Conservation (phyloP, 2,888 invertebrate species). For the Halictus ligatus region DNA sequence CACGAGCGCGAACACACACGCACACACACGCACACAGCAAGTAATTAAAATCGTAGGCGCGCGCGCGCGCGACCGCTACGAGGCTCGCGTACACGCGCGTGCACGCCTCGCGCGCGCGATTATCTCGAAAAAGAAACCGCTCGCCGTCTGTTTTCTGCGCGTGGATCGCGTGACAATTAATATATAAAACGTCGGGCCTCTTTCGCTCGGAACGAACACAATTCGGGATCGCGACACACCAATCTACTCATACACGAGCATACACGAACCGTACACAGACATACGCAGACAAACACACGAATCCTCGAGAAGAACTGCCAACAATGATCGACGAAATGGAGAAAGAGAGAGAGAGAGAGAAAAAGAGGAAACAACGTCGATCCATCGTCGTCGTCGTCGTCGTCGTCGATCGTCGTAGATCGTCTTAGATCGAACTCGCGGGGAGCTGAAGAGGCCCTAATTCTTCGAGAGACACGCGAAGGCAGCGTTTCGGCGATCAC, state of each 20-base stretch:
- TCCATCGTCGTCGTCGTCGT: neutral
- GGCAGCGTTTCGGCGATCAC: constrained; percentile 1
- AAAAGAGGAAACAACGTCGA: neutral
- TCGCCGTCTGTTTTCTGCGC: constrained; percentile 23
- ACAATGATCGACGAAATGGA: neutral
- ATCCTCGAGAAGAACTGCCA: constrained; percentile 22
- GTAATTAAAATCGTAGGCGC: constrained; percentile 61
- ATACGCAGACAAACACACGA: neutral
- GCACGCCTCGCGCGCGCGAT: constrained; percentile 38
- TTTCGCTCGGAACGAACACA: constrained; percentile 9
- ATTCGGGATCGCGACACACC: constrained; percentile 16
- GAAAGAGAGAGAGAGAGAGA: neutral
- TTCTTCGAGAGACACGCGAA: constrained; percentile 9
- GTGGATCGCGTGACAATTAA: constrained; percentile 16
- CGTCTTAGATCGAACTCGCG: neutral
- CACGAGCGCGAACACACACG: no score
- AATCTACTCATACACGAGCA: constrained; percentile 5
- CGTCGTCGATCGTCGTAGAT: neutral
- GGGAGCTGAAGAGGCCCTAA: constrained; percentile 18
- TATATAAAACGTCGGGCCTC: constrained; percentile 22
- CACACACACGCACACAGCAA: neutral
- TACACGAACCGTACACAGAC: constrained; percentile 14
- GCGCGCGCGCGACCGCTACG: constrained; percentile 41
- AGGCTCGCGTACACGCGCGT: constrained; percentile 51
- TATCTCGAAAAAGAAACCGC: constrained; percentile 8